Evolutionary conservation across 1,140 invertebrate genomes (phyloP).

Genomic region (Eubasilissa regina): DNA sequence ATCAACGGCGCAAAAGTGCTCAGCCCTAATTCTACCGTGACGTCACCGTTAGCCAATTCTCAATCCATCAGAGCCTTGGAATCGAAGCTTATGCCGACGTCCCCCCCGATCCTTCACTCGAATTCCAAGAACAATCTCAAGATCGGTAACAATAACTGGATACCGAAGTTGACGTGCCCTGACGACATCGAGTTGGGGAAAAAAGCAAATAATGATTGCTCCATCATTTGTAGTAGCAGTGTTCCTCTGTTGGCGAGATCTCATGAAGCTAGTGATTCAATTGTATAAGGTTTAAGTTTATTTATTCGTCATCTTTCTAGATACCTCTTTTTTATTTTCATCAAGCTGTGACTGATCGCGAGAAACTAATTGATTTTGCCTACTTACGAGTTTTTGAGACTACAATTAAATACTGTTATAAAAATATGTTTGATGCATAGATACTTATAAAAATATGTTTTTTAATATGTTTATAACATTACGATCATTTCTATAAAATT

Average conservation of each 20-base stretch:
- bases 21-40: not conserved
- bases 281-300: constrained; percentile 22
- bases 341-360: too few species aligned
- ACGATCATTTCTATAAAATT: too few species aligned
- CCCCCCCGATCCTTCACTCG: constrained; percentile 30
- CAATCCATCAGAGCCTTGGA: constrained; percentile 30
- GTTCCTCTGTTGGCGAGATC: constrained; percentile 45
- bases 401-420: too few species aligned
- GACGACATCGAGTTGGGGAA: constrained; percentile 68
- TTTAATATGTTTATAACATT: too few species aligned
- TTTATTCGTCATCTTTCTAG: too few species aligned
- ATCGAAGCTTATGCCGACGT: not conserved
- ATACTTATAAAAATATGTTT: too few species aligned
- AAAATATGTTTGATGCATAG: too few species aligned
- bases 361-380: too few species aligned
- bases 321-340: too few species aligned
- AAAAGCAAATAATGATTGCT: constrained; percentile 59
- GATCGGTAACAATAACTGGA: constrained; percentile 71
- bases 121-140: constrained; percentile 63
- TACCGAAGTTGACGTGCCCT: constrained; percentile 66
- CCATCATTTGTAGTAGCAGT: constrained; percentile 25
- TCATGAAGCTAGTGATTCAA: constrained; percentile 39
- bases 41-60: constrained; percentile 8
- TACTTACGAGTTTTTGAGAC: too few species aligned
- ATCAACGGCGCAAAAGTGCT: constrained; percentile 4